These are phyloP conservation scores for Temnothorax longispinosus DNA, from an alignment of 1,140 invertebrate species.

Conservation along the genomic window DNA sequence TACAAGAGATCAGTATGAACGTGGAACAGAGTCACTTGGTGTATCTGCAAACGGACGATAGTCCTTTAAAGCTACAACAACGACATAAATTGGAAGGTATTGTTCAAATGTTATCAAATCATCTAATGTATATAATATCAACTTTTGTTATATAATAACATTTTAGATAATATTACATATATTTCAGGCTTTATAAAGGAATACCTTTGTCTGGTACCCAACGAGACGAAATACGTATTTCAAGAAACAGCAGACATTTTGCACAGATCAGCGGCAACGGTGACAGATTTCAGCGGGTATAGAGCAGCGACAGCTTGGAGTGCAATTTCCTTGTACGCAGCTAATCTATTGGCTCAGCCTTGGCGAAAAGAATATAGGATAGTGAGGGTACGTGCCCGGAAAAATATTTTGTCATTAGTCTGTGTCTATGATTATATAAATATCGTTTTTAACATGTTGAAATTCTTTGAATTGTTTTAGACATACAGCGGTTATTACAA, in stretches of 20 bases:
- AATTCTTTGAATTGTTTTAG: conserved; percentile 84
- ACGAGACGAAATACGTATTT: conserved; percentile 92
- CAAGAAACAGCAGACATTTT: conserved; percentile 91
- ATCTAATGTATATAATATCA: background rate
- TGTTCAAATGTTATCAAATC: background rate
- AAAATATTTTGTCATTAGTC: background rate
- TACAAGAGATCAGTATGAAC: conserved; percentile 89
- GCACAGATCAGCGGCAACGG: conserved; percentile 89
- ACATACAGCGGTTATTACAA: conserved; percentile 94
- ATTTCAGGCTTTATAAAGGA: conserved; percentile 91
- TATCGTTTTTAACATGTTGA: background rate
- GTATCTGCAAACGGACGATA: conserved; percentile 92
- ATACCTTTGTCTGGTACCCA: conserved; percentile 91
- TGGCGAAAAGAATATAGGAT: conserved; percentile 95
- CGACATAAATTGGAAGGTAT: conserved; percentile 91
- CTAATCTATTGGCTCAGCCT: conserved; percentile 93
- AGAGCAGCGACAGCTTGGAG: conserved; percentile 93
- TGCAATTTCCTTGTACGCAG: conserved; percentile 93
- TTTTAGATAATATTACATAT: conserved; percentile 71
- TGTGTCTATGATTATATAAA: background rate
- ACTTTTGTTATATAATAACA: background rate
- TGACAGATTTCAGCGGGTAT: conserved; percentile 92
- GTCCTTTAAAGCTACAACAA: conserved; percentile 90
- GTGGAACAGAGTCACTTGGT: conserved; percentile 90
- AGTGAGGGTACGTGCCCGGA: conserved; percentile 88